A percentile compares a stretch with the other conserved stretches of the same genome.
phyloP scores from a whole-genome alignment of 2,888 invertebrate species.

The Galeruca laticollis region DNA sequence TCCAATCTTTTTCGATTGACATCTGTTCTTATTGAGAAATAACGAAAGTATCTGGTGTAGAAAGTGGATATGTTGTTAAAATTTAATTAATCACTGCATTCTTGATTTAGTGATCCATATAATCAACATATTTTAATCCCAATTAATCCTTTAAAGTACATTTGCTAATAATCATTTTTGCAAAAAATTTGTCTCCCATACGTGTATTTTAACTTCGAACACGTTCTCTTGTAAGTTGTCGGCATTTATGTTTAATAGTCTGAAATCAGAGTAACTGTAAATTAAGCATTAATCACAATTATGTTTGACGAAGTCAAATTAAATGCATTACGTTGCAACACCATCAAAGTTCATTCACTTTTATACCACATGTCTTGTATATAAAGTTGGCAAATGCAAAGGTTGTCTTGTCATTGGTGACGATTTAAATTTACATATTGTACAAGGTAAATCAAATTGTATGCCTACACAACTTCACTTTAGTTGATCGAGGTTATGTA shows the following conservation, averaged over 20 bases:
- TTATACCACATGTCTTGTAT: conserved; percentile 18
- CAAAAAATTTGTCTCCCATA: neutral
- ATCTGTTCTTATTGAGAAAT: too few species aligned
- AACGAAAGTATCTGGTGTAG: too few species aligned
- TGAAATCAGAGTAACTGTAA: neutral
- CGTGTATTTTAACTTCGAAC: neutral
- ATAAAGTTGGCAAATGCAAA: conserved; percentile 17
- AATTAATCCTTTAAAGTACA: too few species aligned
- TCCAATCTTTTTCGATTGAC: too few species aligned
- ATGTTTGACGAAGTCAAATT: conserved; percentile 11
- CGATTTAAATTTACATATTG: conserved; percentile 18
- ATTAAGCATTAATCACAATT: conserved; percentile 1
- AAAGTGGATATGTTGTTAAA: too few species aligned
- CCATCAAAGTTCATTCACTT: conserved; percentile 26
- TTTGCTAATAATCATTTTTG: neutral
- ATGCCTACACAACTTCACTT: neutral
- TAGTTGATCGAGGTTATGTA: conserved; percentile 2
- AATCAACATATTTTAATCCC: too few species aligned
- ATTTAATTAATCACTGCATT: too few species aligned
- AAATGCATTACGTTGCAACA: conserved; percentile 20
- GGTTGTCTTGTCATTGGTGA: conserved; percentile 24
- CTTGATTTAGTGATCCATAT: too few species aligned
- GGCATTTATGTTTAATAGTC: neutral
- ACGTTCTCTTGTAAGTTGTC: neutral
- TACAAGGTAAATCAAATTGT: conserved; percentile 13